These are phyloP conservation scores for Calephelis perditalis DNA, from an alignment of 2,888 invertebrate genomes.

Conservation along the genomic window DNA sequence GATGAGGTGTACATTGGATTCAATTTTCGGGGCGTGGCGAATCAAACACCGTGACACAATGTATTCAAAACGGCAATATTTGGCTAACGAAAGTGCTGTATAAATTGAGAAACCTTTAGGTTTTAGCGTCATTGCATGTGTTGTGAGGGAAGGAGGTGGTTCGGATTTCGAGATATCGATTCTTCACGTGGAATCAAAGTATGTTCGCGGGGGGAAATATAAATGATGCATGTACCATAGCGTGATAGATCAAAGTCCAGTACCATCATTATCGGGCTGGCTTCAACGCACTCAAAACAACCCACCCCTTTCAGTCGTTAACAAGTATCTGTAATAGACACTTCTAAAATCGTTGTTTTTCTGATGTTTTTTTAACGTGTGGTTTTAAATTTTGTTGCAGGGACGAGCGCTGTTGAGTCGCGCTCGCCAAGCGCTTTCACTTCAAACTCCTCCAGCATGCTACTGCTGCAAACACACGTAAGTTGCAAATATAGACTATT, in stretches of 20 bases:
- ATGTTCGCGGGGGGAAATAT: conserved; percentile 77
- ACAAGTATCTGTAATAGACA: conserved; percentile 14
- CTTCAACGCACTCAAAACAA: conserved; percentile 48
- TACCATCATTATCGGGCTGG: conserved; percentile 50
- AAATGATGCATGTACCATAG: conserved; percentile 78
- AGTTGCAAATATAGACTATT: conserved; percentile 40
- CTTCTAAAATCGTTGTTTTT: conserved; percentile 13
- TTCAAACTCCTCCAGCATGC: conserved; percentile 89
- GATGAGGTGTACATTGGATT: conserved; percentile 68
- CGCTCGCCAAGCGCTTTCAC: conserved; percentile 77
- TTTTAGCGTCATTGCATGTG: conserved; percentile 52
- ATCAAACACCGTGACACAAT: conserved; percentile 75
- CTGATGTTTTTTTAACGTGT: conserved; percentile 21
- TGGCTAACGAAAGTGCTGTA: conserved; percentile 63
- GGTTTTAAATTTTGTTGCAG: conserved; percentile 51
- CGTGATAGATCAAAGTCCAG: conserved; percentile 78
- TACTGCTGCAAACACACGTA: conserved; percentile 95
- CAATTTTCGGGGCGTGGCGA: conserved; percentile 77
- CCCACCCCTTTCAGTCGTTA: conserved; percentile 27
- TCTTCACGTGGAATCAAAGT: conserved; percentile 69
- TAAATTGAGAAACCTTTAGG: conserved; percentile 65
- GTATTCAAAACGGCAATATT: conserved; percentile 76
- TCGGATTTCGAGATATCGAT: conserved; percentile 55
- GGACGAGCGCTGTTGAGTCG: conserved; percentile 76
- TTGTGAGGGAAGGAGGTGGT: conserved; percentile 49